phyloP scores from a whole-genome alignment of 2,888 invertebrate genomes.

The Drosophila stalkeri region DNA sequence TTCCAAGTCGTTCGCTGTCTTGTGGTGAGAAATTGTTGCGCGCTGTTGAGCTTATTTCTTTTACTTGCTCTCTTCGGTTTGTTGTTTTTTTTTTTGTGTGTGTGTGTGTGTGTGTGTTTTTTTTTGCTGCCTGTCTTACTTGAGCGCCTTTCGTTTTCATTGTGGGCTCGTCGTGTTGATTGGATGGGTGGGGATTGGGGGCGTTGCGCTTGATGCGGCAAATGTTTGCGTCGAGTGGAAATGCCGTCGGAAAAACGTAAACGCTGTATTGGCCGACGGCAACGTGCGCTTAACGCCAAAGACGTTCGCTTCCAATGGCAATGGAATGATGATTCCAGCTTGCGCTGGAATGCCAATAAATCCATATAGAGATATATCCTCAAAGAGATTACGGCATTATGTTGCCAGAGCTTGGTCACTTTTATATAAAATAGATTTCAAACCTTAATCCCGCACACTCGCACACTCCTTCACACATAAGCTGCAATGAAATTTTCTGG shows the following conservation, averaged over 20 bases:
- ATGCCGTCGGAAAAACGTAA: conserved; percentile 61
- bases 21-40: conserved; percentile 80
- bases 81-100: background rate
- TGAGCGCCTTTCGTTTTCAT: conserved; percentile 73
- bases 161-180: conserved; percentile 39
- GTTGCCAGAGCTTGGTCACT: background rate
- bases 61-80: background rate
- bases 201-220: conserved; percentile 1
- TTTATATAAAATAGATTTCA: conserved; percentile 3
- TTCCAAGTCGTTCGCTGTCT: conserved; percentile 71
- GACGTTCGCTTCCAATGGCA: background rate
- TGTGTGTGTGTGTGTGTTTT: background rate
- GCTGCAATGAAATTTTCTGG: conserved; percentile 12
- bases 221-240: conserved; percentile 14
- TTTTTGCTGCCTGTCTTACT: conserved; percentile 16
- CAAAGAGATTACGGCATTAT: background rate
- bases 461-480: background rate
- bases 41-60: conserved; percentile 61
- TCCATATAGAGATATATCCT: background rate
- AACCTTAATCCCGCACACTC: background rate
- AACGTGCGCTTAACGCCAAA: conserved; percentile 18
- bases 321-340: background rate
- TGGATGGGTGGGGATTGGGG: conserved; percentile 1
- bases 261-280: conserved; percentile 61
- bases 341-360: background rate